These are phyloP conservation scores for Oryzias dopingdopingensis DNA, from an alignment of 2,797 vertebrate genomes.

Conservation along the genomic window DNA sequence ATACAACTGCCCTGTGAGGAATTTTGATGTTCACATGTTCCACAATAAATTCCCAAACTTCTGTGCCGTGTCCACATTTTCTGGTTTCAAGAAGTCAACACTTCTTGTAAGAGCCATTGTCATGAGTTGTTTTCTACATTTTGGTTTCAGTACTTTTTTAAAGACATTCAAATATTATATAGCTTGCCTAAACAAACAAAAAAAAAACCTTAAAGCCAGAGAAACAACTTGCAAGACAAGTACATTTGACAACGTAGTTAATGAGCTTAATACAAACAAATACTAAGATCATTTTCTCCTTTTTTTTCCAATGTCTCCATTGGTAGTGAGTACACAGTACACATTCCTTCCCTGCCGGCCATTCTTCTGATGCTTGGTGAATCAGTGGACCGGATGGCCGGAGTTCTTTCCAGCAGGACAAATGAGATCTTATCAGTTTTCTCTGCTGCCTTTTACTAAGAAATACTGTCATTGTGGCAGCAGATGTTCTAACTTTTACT, in stretches of 20 bases:
- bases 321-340: neutral
- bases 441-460: constrained; percentile 27
- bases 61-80: constrained; percentile 12
- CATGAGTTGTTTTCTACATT: constrained; percentile 37
- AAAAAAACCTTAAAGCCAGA: constrained; percentile 24
- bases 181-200: constrained; percentile 25
- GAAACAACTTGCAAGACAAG: constrained; percentile 36
- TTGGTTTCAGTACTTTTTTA: constrained; percentile 9
- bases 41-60: constrained; percentile 15
- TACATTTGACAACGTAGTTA: constrained; percentile 31
- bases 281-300: constrained; percentile 28
- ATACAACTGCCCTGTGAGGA: constrained; percentile 2
- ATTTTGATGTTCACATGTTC: constrained; percentile 17
- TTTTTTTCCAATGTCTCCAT: constrained; percentile 16
- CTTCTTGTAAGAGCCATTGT: constrained; percentile 41
- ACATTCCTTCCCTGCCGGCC: constrained; percentile 38
- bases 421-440: constrained; percentile 55
- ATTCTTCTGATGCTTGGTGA: constrained; percentile 28
- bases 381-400: constrained; percentile 27
- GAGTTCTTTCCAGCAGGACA: constrained; percentile 34
- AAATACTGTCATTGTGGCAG: constrained; percentile 41
- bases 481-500: constrained; percentile 10
- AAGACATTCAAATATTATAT: constrained; percentile 25
- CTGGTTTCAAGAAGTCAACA: constrained; percentile 20
- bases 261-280: constrained; percentile 39